These are phyloP conservation scores for Prionailurus viverrinus DNA, from an alignment of 2,113 vertebrate species.

Conservation along the genomic window DNA sequence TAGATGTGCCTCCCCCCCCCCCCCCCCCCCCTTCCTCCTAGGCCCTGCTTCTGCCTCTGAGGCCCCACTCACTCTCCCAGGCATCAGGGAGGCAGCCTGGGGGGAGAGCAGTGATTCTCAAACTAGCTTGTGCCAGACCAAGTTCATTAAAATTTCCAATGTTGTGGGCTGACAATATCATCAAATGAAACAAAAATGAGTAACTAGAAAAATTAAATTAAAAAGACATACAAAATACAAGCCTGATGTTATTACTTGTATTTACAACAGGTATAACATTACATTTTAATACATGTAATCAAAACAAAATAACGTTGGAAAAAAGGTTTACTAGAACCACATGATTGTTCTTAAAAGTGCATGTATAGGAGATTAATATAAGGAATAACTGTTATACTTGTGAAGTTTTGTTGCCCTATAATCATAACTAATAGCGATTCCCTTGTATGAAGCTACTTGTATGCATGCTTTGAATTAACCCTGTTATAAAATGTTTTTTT, in stretches of 20 bases:
- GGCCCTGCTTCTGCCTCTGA: not conserved
- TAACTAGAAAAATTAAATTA: not conserved
- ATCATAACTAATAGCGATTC: not conserved
- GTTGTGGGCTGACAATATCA: not conserved
- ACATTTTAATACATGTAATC: slow-evolving; percentile 32
- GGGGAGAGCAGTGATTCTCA: not conserved
- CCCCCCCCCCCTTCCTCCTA: not conserved
- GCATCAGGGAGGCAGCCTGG: not conserved
- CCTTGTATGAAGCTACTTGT: not conserved
- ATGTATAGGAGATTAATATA: not conserved
- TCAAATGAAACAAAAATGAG: not conserved
- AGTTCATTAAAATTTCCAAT: not conserved
- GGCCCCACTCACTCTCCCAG: not conserved
- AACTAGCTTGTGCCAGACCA: not conserved
- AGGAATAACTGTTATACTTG: not conserved
- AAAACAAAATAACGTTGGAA: not conserved
- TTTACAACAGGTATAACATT: not conserved
- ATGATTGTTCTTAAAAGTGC: not conserved
- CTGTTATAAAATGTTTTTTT: not conserved
- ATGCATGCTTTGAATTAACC: not conserved
- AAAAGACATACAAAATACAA: not conserved
- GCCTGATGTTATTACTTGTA: not conserved
- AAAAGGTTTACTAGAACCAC: not conserved
- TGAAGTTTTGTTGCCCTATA: not conserved
- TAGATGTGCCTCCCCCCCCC: not conserved